phyloP scores from a whole-genome alignment of 2,888 invertebrate species.

The Metellina segmentata region DNA sequence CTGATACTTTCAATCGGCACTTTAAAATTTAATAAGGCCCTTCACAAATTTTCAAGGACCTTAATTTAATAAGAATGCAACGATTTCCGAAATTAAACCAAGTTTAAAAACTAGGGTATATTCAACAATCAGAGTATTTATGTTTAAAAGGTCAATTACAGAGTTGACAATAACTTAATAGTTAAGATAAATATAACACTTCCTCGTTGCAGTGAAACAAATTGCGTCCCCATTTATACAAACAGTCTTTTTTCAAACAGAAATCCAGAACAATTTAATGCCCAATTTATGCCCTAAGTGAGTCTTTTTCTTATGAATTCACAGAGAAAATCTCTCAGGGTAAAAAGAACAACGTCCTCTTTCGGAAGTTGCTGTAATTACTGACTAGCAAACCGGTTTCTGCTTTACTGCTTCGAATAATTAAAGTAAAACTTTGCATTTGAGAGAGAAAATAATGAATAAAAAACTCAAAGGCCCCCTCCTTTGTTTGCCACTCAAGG shows the following conservation, averaged over 20 bases:
- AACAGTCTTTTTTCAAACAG: conserved; percentile 19
- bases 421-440: conserved; percentile 67
- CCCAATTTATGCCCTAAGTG: conserved; percentile 47
- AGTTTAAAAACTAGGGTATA: background rate
- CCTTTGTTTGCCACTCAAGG: conserved; percentile 45
- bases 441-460: background rate
- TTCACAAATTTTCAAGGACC: too few species aligned
- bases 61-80: too few species aligned
- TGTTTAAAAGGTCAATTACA: background rate
- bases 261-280: conserved; percentile 47
- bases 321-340: background rate
- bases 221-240: conserved; percentile 4
- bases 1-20: too few species aligned
- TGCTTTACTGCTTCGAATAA: conserved; percentile 45
- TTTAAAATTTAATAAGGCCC: too few species aligned
- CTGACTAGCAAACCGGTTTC: conserved; percentile 39
- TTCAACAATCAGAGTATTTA: background rate
- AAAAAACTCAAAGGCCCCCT: conserved; percentile 38
- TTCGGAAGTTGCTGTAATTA: conserved; percentile 38
- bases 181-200: background rate
- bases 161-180: background rate
- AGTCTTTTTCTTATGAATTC: conserved; percentile 14
- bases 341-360: conserved; percentile 28
- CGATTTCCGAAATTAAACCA: too few species aligned
- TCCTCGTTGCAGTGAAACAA: conserved; percentile 8